Evolutionary conservation across 1,140 invertebrate species (phyloP).

Genomic region (Himalopsyche phryganea): DNA sequence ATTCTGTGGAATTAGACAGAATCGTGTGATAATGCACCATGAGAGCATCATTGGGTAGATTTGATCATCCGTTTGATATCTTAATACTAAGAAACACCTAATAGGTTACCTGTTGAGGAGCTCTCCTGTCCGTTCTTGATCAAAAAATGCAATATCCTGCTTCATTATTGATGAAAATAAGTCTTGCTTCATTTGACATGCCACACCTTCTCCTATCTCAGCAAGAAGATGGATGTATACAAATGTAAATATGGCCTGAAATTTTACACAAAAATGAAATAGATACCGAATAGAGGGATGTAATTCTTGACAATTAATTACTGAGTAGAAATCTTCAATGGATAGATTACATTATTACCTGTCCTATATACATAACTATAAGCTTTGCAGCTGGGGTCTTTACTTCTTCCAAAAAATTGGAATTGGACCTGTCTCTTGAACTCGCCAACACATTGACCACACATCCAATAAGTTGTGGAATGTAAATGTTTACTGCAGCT

Average conservation of each 20-base stretch:
- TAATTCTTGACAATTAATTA: too few relatives aligned
- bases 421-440: conserved; percentile 10
- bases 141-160: conserved; percentile 91
- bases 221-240: conserved; percentile 83
- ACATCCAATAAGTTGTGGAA: conserved; percentile 30
- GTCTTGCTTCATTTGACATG: conserved; percentile 72
- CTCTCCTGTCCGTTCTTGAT: conserved; percentile 85
- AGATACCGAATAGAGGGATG: too few relatives aligned
- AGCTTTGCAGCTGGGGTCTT: conserved; percentile 29
- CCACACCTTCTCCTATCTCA: conserved; percentile 82
- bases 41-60: too few relatives aligned
- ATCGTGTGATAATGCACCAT: too few relatives aligned
- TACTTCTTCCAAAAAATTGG: conserved; percentile 28
- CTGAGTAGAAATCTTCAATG: too few relatives aligned
- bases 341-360: conserved; percentile 13
- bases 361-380: conserved; percentile 27
- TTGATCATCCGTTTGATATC: too few relatives aligned
- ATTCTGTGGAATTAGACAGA: too few relatives aligned
- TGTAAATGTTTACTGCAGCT: conserved; percentile 33
- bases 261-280: too few relatives aligned
- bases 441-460: conserved; percentile 29
- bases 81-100: too few relatives aligned
- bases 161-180: conserved; percentile 80
- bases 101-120: conserved; percentile 71
- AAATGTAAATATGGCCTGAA: conserved; percentile 82